Percentiles rank a stretch among this genome's conserved stretches.
Conservation (phyloP, 2,888 invertebrate genomes). For the Xiphydria camelus region DNA sequence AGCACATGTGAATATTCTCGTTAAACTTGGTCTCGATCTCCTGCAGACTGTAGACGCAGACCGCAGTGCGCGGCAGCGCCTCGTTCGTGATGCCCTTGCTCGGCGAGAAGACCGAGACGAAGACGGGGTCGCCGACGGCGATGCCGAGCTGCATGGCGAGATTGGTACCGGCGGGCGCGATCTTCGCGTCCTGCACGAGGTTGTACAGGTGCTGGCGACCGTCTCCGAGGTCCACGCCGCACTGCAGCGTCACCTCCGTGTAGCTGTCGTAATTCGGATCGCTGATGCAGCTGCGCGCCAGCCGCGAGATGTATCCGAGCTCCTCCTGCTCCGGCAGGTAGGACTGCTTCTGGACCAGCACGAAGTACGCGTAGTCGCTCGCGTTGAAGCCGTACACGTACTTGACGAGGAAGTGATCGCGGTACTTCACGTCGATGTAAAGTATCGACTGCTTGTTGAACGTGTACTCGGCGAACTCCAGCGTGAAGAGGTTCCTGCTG, state of each 20-base stretch:
- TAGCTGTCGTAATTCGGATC: conserved; percentile 96
- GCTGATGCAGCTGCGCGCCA: conserved; percentile 91
- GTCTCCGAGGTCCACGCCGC: conserved; percentile 69
- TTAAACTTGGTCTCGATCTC: conserved; percentile 92
- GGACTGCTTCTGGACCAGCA: conserved; percentile 91
- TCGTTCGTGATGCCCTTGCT: conserved; percentile 86
- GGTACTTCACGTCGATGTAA: conserved; percentile 88
- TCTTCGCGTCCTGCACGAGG: conserved; percentile 89
- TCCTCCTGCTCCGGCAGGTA: conserved; percentile 87
- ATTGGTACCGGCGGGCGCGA: conserved; percentile 82
- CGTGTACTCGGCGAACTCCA: conserved; percentile 80
- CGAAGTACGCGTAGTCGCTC: conserved; percentile 93
- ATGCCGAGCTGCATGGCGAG: conserved; percentile 82
- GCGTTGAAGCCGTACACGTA: conserved; percentile 97
- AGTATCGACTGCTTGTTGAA: conserved; percentile 85
- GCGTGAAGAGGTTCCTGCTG: conserved; percentile 78
- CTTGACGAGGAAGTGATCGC: conserved; percentile 93
- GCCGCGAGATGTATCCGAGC: conserved; percentile 84
- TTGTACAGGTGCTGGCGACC: conserved; percentile 68
- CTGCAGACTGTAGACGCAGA: conserved; percentile 90
- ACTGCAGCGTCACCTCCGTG: conserved; percentile 93
- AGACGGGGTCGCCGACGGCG: conserved; percentile 76
- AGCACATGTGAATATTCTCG: conserved; percentile 97
- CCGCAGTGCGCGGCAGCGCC: conserved; percentile 80
- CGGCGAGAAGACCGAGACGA: conserved; percentile 89